Conservation (phyloP, 2,888 invertebrate species). For the Mythimna albipuncta region DNA sequence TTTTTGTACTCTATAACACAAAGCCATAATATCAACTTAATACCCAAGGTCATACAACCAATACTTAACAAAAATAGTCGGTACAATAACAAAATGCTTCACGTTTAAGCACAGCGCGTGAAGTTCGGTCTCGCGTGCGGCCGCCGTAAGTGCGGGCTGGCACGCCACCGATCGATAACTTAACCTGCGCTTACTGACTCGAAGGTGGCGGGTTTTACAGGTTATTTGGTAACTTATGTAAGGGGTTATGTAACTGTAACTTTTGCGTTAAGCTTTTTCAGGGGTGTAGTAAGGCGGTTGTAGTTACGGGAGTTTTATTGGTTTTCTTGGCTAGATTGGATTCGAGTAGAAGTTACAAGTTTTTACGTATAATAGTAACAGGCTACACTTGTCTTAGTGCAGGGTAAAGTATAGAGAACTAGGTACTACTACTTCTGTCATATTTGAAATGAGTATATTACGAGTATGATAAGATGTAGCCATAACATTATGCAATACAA, state of each 20-base stretch:
- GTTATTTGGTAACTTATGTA: conserved; percentile 1
- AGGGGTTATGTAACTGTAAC: not conserved
- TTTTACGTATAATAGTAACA: too few species aligned
- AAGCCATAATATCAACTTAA: not conserved
- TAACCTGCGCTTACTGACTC: conserved; percentile 18
- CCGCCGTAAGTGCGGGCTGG: not conserved
- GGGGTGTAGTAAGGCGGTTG: not conserved
- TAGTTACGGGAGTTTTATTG: not conserved
- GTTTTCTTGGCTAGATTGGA: not conserved
- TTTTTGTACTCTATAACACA: not conserved
- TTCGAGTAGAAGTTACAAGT: not conserved
- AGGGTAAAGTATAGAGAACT: too few species aligned
- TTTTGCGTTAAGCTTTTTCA: not conserved
- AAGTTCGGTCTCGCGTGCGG: conserved; percentile 47
- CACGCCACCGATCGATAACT: conserved; percentile 48
- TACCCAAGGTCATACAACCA: not conserved
- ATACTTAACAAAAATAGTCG: conserved; percentile 17
- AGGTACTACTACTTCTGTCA: too few species aligned
- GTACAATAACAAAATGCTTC: conserved; percentile 24
- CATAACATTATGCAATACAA: too few species aligned
- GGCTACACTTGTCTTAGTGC: too few species aligned
- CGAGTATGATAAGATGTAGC: too few species aligned
- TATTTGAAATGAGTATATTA: too few species aligned
- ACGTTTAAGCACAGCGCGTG: conserved; percentile 21
- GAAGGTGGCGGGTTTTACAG: not conserved